Conservation (phyloP, 1,140 invertebrate genomes). For the Teleogryllus occipitalis region DNA sequence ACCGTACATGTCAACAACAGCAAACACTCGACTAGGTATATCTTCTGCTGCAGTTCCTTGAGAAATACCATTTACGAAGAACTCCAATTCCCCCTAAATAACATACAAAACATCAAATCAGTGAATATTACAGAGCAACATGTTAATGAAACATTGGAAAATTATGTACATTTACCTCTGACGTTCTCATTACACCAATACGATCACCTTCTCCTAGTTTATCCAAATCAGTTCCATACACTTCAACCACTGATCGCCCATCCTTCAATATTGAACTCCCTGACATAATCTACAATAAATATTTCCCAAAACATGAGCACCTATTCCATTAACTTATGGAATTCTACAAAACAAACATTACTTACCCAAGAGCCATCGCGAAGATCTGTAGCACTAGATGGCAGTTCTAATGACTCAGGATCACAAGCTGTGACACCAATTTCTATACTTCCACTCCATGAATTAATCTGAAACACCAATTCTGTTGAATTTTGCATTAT, state of each 20-base stretch:
- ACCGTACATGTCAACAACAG: conserved; percentile 84
- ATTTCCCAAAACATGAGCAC: conserved; percentile 21
- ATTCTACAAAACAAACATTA: conserved; percentile 1
- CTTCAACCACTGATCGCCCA: conserved; percentile 66
- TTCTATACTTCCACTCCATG: conserved; percentile 87
- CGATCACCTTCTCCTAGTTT: conserved; percentile 75
- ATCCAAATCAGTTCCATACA: conserved; percentile 77
- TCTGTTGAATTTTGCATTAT: too few relatives aligned
- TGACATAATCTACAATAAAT: conserved; percentile 60
- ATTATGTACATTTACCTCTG: conserved; percentile 44
- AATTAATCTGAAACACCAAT: conserved; percentile 47
- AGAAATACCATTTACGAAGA: conserved; percentile 81
- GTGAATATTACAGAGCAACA: neutral
- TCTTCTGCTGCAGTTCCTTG: conserved; percentile 76
- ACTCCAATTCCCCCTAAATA: conserved; percentile 69
- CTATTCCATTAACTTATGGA: conserved; percentile 12
- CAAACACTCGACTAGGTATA: conserved; percentile 69
- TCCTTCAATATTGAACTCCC: conserved; percentile 76
- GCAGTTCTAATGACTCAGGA: conserved; percentile 70
- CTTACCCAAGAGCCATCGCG: conserved; percentile 76
- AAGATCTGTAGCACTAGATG: conserved; percentile 74
- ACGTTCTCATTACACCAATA: conserved; percentile 72
- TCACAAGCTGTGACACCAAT: conserved; percentile 82
- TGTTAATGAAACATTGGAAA: neutral
- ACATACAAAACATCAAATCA: conserved; percentile 11